Conservation (phyloP, 2,888 invertebrate species). For the Notodonta dromedarius region DNA sequence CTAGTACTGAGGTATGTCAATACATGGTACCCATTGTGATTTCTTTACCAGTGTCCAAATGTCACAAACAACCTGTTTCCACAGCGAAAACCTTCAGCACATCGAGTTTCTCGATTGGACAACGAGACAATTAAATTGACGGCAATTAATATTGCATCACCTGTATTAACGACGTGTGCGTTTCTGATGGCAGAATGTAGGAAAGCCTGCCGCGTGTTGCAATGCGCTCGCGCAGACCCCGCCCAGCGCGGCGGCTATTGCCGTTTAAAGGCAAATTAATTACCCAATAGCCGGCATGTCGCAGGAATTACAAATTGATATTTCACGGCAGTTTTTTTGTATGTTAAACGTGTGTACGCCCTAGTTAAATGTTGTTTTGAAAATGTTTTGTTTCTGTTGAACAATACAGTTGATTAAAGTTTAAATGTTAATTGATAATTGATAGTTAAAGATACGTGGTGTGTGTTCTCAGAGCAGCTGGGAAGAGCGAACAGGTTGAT, state of each 20-base stretch:
- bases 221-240: conserved; percentile 19
- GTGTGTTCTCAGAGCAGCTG: background rate
- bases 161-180: conserved; percentile 17
- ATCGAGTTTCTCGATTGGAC: background rate
- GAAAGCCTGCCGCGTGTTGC: conserved; percentile 13
- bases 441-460: background rate
- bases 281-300: conserved; percentile 26
- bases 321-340: conserved; percentile 27
- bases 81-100: background rate
- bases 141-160: conserved; percentile 6
- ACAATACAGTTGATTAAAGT: background rate
- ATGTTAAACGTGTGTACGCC: conserved; percentile 16
- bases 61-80: background rate
- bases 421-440: too few relatives aligned
- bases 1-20: too few relatives aligned
- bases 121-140: conserved; percentile 1
- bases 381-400: background rate
- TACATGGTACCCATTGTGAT: background rate
- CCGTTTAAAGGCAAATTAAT: conserved; percentile 12
- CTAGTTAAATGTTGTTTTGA: conserved; percentile 17
- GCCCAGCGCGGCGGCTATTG: background rate
- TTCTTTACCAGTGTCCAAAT: background rate
- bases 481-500: too few relatives aligned
- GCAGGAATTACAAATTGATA: conserved; percentile 32
- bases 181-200: conserved; percentile 5